Evolutionary conservation across 2,113 vertebrate genomes (phyloP).

Genomic region (Panurus biarmicus): DNA sequence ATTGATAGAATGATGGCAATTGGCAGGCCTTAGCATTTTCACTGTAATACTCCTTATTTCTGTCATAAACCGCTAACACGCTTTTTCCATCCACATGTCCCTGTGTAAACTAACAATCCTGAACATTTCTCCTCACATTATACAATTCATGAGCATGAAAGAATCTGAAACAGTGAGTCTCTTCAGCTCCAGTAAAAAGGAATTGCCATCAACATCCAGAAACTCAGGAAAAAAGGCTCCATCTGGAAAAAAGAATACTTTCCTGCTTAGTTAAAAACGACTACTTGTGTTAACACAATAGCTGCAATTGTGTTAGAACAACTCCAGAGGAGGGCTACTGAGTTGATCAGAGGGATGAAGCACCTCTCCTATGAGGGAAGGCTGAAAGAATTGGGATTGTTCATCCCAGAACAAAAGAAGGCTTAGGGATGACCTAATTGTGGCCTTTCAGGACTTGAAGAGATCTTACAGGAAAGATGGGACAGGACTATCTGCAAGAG

Average conservation of each 20-base stretch:
- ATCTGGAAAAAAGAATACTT: background rate
- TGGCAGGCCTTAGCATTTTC: background rate
- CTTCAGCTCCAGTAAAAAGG: background rate
- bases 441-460: background rate
- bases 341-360: background rate
- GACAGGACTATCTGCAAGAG: background rate
- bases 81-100: background rate
- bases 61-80: background rate
- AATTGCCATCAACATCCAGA: background rate
- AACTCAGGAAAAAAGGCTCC: background rate
- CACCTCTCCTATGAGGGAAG: background rate
- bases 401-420: background rate
- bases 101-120: background rate
- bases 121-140: background rate
- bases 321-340: background rate
- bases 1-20: background rate
- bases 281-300: background rate
- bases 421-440: background rate
- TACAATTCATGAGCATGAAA: background rate
- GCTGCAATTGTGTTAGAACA: background rate
- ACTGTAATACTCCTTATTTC: background rate
- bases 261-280: background rate
- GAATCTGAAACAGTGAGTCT: background rate
- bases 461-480: background rate
- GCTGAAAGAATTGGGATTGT: background rate